Percentiles rank a stretch among this genome's conserved stretches.
These are phyloP conservation scores for Phortica variegata DNA, from an alignment of 1,140 invertebrate species.

Conservation along the genomic window DNA sequence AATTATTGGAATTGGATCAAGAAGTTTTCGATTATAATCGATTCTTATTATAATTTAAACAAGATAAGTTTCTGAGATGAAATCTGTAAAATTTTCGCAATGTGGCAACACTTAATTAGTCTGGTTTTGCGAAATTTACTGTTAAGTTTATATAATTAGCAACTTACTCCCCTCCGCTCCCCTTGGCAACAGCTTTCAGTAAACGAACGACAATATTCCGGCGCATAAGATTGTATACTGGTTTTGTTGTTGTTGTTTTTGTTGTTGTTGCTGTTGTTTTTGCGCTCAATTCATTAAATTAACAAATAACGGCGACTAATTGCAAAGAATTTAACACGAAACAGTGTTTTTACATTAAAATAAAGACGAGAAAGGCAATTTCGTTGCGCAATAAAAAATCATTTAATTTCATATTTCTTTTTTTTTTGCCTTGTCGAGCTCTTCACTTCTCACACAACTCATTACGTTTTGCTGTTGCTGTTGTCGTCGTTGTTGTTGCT, in stretches of 20 bases:
- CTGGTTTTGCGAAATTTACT: slow-evolving; percentile 43
- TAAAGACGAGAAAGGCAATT: slow-evolving; percentile 29
- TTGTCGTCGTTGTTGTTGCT: slow-evolving; percentile 25
- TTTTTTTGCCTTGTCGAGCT: too few species aligned
- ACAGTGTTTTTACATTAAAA: slow-evolving; percentile 53
- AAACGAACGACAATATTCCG: slow-evolving; percentile 33
- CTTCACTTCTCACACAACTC: slow-evolving; percentile 52
- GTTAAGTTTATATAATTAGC: not conserved
- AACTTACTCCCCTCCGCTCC: too few species aligned
- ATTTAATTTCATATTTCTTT: slow-evolving; percentile 55
- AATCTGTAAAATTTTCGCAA: too few species aligned
- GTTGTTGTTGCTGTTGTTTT: too few species aligned
- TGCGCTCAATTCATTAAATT: slow-evolving; percentile 46
- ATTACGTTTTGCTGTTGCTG: slow-evolving; percentile 21
- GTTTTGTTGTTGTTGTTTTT: too few species aligned
- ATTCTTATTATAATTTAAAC: too few species aligned
- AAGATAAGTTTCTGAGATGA: too few species aligned
- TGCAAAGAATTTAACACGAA: slow-evolving; percentile 27
- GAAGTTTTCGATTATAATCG: too few species aligned
- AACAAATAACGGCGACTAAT: slow-evolving; percentile 25
- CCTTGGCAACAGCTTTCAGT: too few species aligned
- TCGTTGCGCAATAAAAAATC: slow-evolving; percentile 51
- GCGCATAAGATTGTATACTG: too few species aligned
- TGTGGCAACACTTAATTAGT: slow-evolving; percentile 42
- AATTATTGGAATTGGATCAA: too few species aligned